Evolutionary conservation across 1,140 invertebrate species (phyloP).

Genomic region (Micrasema minimum): DNA sequence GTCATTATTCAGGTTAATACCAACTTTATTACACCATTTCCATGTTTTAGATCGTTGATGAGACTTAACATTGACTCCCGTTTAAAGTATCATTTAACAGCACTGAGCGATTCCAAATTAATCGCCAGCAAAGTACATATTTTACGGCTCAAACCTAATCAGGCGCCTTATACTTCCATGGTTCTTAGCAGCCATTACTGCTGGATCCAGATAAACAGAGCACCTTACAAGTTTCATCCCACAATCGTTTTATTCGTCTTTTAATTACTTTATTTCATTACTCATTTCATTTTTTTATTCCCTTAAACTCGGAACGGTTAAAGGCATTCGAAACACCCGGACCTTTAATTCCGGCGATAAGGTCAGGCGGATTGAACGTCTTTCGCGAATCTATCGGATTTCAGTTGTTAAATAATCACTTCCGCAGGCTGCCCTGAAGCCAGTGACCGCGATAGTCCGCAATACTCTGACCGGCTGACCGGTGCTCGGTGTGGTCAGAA

Average conservation of each 20-base stretch:
- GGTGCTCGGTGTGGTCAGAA: not conserved
- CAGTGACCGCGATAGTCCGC: slow-evolving; percentile 15
- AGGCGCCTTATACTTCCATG: slow-evolving; percentile 4
- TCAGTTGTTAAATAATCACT: not conserved
- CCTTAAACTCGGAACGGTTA: too few relatives aligned
- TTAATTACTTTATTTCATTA: not conserved
- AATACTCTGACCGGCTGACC: not conserved
- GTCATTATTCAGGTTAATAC: slow-evolving; percentile 24
- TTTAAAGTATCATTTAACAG: slow-evolving; percentile 7
- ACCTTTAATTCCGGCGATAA: too few relatives aligned
- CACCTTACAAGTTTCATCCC: not conserved
- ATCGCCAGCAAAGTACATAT: slow-evolving; percentile 2
- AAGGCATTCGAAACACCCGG: too few relatives aligned
- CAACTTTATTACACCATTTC: slow-evolving; percentile 11
- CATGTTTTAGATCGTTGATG: slow-evolving; percentile 20
- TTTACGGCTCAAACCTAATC: slow-evolving; percentile 9
- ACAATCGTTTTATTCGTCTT: not conserved
- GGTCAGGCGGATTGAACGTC: too few relatives aligned
- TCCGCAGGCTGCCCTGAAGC: not conserved
- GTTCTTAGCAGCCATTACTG: not conserved
- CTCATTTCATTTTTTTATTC: not conserved
- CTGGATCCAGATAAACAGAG: not conserved
- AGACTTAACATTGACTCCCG: slow-evolving; percentile 31
- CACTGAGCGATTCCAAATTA: slow-evolving; percentile 8
- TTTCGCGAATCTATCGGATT: not conserved